Evolutionary conservation across 92 coral and sea anemone genomes (phyloP), one percentile per base, ranked within the genome.

Genomic region (Plumapathes pennacea): DNA sequence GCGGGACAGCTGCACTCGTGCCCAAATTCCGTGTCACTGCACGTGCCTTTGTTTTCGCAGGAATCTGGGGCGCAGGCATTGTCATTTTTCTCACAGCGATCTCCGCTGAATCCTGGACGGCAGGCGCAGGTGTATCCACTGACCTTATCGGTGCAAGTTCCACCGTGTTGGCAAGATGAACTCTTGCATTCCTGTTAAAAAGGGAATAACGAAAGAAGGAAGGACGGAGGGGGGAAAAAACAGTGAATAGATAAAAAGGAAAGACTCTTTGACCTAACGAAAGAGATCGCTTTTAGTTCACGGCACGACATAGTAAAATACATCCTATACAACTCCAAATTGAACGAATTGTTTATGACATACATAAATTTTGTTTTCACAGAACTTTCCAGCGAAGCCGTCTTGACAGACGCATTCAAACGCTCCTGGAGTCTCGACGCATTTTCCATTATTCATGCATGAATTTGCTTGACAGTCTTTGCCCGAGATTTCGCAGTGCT

Each of bases 381-480:
- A 94, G 80, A 94, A 94, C 4, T 37, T 28, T 13, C 99, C 99
- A n/a, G 80, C 64, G 46, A 61, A 94, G 9, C 99, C 99, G 25
- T 83, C 83, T 26, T 54, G 47, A 48, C 99, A 94, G 17, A 48
- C 37, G 26, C 99, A 94, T 25, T 72, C 73, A 36, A 85, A 82
- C 9, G 94, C 94, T 14, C 47, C 71, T 9, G 99, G 99, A 23
- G 85, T 76, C 58, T 88, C 85, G 14, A 84, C 64, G 43, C 99
- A 94, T 13, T 57, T 80, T 11, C 64, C 78, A 54, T 67, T 57
- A 22, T 81, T 81, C 11, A 18, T 18, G 51, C 95, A 86, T 21
- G 70, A 59, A 52, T 57, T 32, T 5, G 21, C 38, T 15, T 59
- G 12, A 25, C 95, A 86, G 25, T 60, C 82, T 25, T 57, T 59